Evolutionary conservation across 2,113 vertebrate species (phyloP).

Genomic region (Pseudorasbora parva): DNA sequence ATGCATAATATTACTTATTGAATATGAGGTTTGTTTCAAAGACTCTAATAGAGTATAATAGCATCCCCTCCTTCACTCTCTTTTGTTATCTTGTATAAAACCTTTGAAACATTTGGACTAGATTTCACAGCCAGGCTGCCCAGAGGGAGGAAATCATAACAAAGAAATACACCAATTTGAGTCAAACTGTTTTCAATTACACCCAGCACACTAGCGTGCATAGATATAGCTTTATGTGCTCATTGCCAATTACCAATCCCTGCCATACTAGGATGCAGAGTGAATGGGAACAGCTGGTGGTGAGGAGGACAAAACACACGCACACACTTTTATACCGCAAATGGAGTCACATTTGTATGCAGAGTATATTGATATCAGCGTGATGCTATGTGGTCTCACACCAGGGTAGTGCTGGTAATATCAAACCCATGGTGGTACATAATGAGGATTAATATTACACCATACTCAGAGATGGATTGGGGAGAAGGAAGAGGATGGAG

Average conservation of each 20-base stretch:
- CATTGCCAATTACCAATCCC: conserved; percentile 56
- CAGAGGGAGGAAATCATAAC: conserved; percentile 58
- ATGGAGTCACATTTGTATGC: conserved; percentile 46
- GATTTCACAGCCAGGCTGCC: conserved; percentile 49
- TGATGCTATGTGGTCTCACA: conserved; percentile 37
- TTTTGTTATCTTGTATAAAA: conserved; percentile 23
- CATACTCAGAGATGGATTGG: conserved; percentile 20
- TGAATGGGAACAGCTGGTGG: conserved; percentile 66
- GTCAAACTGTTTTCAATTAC: conserved; percentile 70
- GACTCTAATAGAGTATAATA: conserved; percentile 26
- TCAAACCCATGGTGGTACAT: conserved; percentile 47
- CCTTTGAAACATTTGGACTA: conserved; percentile 45
- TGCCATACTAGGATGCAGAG: conserved; percentile 55
- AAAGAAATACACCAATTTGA: conserved; percentile 65
- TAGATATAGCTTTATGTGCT: conserved; percentile 56
- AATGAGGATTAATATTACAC: conserved; percentile 53
- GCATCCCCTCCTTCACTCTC: conserved; percentile 16
- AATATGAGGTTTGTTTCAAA: background rate
- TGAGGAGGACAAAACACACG: conserved; percentile 39
- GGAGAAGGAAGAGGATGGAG: background rate
- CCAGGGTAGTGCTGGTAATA: conserved; percentile 51
- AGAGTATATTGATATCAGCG: conserved; percentile 58
- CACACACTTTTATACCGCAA: conserved; percentile 46
- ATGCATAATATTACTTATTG: background rate
- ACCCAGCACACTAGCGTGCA: conserved; percentile 51